Base-by-base conservation (phyloP, 2,888 invertebrate species). In the Caenorhabditis auriculariae region DNA sequence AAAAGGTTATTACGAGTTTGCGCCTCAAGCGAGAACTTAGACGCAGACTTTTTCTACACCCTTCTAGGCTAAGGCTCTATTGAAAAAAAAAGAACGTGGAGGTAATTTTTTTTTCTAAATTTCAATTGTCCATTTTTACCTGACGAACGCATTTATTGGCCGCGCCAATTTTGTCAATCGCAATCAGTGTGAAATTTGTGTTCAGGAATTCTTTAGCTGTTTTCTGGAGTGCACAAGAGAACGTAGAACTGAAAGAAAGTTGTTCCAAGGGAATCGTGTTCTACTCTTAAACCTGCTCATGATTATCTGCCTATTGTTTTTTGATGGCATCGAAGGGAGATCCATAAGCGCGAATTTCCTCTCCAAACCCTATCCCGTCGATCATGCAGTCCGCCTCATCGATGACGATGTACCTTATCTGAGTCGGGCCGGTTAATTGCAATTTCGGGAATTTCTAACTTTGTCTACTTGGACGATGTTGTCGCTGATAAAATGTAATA, bases 121-220 rank as follows among this genome's bases (percentile, higher is more conserved):
- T n/a, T n/a, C n/a, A n/a, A n/a, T n/a, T n/a, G n/a, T n/a, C n/a
- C n/a, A n/a, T n/a, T n/a, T n/a, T n/a, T n/a, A n/a, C n/a, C n/a
- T 96, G 96, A 53, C 89, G 87, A 0, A 96, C 93, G 82, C 96
- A 94, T 0, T 88, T 82, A 76, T 91, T 93, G 6, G 95, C 95
- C 1, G 92, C 91, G 0, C 96, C 96, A 0, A 96, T 89, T 9
- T 90, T 88, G 41, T 95, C 96, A 19, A 95, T 89, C 0, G 90
- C 87, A 6, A 94, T 86, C 80, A 93, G 94, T n/a, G 92, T 81
- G 81, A 94, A 93, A 52, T 86, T 76, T 0, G 39, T 15, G 24
- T 83, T 82, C 17, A 95, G 84, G 82, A 90, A 93, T 47, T 89
- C 87, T 0, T 87, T 87, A 0, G 93, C 92, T 66, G 93, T 83